Evolutionary conservation across 2,113 vertebrate species (phyloP).

Genomic region (Eolophus roseicapilla): DNA sequence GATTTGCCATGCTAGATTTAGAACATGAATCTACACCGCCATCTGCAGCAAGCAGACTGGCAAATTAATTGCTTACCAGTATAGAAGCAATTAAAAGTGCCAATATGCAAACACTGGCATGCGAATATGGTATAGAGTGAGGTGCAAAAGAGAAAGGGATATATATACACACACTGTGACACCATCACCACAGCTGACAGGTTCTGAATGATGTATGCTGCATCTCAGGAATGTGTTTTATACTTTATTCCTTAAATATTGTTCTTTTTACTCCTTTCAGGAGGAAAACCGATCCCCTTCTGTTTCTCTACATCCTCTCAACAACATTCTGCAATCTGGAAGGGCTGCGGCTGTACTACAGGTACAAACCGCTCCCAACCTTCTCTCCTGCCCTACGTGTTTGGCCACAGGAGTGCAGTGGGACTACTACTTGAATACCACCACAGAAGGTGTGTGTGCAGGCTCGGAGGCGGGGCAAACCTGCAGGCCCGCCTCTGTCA

Average conservation of each 20-base stretch:
- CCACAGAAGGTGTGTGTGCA: too few relatives aligned
- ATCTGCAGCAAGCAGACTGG: conserved; percentile 15
- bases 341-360: rapidly evolving
- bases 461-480: too few relatives aligned
- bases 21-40: neutral
- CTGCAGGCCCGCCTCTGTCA: rapidly evolving
- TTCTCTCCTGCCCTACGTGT: too few relatives aligned
- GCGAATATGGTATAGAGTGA: neutral
- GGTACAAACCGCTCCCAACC: neutral
- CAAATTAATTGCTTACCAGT: neutral
- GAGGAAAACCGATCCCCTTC: neutral
- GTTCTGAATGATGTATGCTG: rapidly evolving
- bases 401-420: neutral
- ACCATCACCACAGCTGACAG: neutral
- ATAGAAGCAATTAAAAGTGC: neutral
- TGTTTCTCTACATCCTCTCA: neutral
- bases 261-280: neutral
- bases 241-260: neutral
- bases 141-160: neutral
- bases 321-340: neutral
- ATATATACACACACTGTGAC: neutral
- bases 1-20: neutral
- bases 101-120: neutral
- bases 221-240: neutral
- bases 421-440: neutral